A percentile compares a stretch with the other conserved stretches of the same genome.
phyloP scores from a whole-genome alignment of 1,140 invertebrate genomes.

The Drosophila repleta region DNA sequence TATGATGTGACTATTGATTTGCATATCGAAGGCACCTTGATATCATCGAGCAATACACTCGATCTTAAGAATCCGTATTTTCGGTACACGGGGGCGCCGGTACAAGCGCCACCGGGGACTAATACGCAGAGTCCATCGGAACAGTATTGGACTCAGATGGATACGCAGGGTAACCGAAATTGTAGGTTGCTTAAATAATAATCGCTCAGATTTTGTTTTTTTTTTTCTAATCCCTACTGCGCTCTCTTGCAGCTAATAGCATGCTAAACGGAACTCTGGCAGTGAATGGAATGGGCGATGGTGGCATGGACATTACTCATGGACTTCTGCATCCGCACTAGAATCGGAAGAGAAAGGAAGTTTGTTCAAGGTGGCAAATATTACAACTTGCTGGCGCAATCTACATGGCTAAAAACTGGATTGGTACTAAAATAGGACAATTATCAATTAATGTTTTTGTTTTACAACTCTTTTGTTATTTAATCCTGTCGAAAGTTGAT shows the following conservation, averaged over 20 bases:
- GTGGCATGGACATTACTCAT: constrained; percentile 87
- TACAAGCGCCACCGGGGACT: constrained; percentile 94
- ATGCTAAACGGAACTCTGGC: constrained; percentile 93
- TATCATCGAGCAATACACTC: constrained; percentile 94
- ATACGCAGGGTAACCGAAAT: constrained; percentile 86
- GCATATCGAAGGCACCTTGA: constrained; percentile 93
- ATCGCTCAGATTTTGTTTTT: neutral
- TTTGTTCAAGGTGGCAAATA: constrained; percentile 18
- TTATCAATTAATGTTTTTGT: constrained; percentile 13
- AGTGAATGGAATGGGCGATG: constrained; percentile 90
- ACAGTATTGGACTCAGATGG: constrained; percentile 93
- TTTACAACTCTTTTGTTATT: constrained; percentile 17
- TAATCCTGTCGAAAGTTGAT: constrained; percentile 17
- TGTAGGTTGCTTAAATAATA: constrained; percentile 53
- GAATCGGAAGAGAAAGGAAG: constrained; percentile 2
- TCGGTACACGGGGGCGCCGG: constrained; percentile 94
- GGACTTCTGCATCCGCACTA: constrained; percentile 77
- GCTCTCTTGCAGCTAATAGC: constrained; percentile 86
- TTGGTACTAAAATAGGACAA: constrained; percentile 20
- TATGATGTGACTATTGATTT: constrained; percentile 99
- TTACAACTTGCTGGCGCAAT: constrained; percentile 35
- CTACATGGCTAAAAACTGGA: constrained; percentile 16
- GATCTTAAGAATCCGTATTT: constrained; percentile 99
- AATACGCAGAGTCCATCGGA: constrained; percentile 96
- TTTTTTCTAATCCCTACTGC: constrained; percentile 7